Percentiles rank a stretch among this genome's conserved stretches.
phyloP scores from a whole-genome alignment of 2,797 vertebrate species.

The Tapirus indicus region DNA sequence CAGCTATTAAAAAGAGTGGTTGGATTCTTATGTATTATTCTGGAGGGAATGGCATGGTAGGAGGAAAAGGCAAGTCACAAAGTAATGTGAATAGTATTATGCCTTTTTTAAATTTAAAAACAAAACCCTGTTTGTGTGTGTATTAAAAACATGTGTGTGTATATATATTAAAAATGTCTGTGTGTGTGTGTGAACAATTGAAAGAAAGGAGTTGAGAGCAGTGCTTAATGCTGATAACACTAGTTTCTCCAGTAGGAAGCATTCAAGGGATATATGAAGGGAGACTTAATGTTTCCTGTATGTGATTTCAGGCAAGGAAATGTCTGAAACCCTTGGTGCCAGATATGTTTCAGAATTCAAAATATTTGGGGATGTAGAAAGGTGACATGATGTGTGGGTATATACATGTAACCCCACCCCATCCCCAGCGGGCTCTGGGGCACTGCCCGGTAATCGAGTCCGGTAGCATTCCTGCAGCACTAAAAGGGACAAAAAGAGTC shows the following conservation, averaged over 20 bases:
- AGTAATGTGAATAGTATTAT: not conserved
- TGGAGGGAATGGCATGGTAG: not conserved
- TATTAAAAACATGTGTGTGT: no score
- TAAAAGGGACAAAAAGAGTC: not conserved
- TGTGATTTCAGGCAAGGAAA: not conserved
- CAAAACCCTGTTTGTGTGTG: not conserved
- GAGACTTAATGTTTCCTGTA: not conserved
- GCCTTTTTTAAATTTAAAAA: not conserved
- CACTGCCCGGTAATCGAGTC: not conserved
- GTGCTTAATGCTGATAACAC: not conserved
- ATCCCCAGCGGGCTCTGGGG: not conserved
- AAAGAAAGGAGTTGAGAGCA: no score
- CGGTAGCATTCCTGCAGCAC: not conserved
- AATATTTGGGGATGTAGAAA: not conserved
- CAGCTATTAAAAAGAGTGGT: not conserved
- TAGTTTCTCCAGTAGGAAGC: not conserved
- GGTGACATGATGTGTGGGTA: not conserved
- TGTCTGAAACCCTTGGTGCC: not conserved
- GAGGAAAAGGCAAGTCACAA: not conserved
- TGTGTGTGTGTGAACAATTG: not conserved
- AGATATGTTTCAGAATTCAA: not conserved
- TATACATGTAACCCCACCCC: not conserved
- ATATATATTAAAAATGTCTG: not conserved
- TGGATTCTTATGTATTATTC: not conserved
- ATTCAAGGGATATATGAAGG: not conserved